Base-by-base conservation (phyloP, 2,888 invertebrate genomes). In the Cecidostiba fungosa region DNA sequence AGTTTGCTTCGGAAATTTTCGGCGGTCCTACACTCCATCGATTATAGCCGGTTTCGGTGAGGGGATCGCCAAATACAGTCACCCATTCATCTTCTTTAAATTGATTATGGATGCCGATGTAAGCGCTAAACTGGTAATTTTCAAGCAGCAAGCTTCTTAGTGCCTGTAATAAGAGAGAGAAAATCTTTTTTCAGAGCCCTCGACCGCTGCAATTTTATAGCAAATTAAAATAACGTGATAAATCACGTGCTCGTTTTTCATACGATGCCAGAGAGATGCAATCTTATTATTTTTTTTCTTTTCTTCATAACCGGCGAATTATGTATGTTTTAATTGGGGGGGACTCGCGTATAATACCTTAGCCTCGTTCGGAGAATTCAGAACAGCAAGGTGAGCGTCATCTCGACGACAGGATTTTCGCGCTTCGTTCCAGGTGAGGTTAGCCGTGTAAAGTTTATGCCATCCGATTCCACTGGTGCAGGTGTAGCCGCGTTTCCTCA, bases 31-130 rank as follows among this genome's bases (percentile, higher is more conserved):
- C 79, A 29, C 79, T 85, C 87, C 87, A 87, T 85, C 82, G 85
- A 87, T 85, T 85, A 84, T 87, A 87, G 32, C 84, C 85, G 26
- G 81, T 81, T 78, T 84, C 84, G 74, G 47, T n/a, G 66, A 85
- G 82, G 76, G 85, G 78, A 84, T 85, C 87, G 77, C 84, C 85
- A 84, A 85, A 85, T 62, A 87, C 84, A 82, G 84, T 85, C 39
- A 83, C 78, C 87, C 85, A 87, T 85, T 85, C 84, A 84, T 85
- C 87, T 85, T 87, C 82, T 23, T 84, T 87, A 85, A 85, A 87
- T 87, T 85, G 85, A 87, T 87, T 85, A 82, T 87, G 87, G 84
- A 87, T 87, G 78, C 87, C 87, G 85, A 87, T 82, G 79, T 84
- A 84, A 81, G 85, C 87, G 59, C 87, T 85, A 85, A 87, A 87